Base-by-base conservation (phyloP, 2,888 invertebrate genomes). In the Sceliomorpha sp. region DNA sequence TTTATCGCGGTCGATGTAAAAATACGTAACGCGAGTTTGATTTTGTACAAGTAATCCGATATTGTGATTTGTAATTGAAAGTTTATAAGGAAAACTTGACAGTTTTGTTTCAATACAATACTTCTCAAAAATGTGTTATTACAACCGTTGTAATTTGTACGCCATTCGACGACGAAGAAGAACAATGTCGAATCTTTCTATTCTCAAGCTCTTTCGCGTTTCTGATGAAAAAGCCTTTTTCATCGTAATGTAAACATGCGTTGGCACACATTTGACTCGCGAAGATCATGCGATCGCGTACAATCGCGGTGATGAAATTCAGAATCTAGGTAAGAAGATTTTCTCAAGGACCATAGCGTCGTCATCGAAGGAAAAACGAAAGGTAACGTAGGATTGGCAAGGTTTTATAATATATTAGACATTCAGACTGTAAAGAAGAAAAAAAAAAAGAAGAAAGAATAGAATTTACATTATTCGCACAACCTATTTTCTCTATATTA, bases 361-460 rank as follows among this genome's bases (percentile, higher is more conserved):
- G 81, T 78, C 80, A 72, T 77, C 77, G 85, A 81, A 76, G 83
- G 87, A 84, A 87, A 87, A 87, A 86, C 82, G 87, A 87, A 87
- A 87, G 86, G 85, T 80, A 72, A 63, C 63, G 58, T 47, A 63
- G 51, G 72, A 63, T 55, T 44, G 60, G 60, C 59, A 58, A 58
- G 56, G 66, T 34, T 64, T 70, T 64, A 51, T 42, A 64, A 39
- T 44, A 37, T 47, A 66, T 69, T 47, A 66, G 59, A 55, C 45
- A 66, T 48, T 59, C 44, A 40, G 64, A 66, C 45, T 66, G 55
- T 44, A 50, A 27, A 34, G 42, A 32, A 42, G 48, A 48, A 63
- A 27, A 12, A 40, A 51, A 47, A 48, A 66, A 58, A 66, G 58
- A 66, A 45, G 56, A 42, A 56, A 56, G 64, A 63, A 47, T 47